phyloP scores from a whole-genome alignment of 2,797 vertebrate genomes.

The Catharus ustulatus region DNA sequence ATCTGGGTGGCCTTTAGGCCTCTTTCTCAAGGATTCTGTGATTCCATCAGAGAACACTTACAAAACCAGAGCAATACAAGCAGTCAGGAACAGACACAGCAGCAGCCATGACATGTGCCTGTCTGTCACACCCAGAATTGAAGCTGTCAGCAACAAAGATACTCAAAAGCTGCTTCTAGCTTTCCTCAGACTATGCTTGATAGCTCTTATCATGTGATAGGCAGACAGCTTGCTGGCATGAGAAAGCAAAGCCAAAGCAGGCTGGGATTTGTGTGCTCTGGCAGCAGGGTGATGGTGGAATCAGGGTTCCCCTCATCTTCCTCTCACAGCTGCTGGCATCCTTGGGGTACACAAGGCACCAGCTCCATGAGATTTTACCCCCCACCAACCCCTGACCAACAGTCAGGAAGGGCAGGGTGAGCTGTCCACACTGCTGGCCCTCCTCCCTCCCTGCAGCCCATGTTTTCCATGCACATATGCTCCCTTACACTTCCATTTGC shows the following conservation, averaged over 20 bases:
- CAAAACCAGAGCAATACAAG: not conserved
- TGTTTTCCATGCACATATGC: not conserved
- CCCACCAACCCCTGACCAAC: not conserved
- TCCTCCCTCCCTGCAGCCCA: not conserved
- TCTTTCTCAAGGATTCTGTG: not conserved
- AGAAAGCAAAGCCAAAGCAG: not conserved
- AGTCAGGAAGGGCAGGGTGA: not conserved
- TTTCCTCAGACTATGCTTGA: not conserved
- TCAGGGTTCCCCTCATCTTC: not conserved
- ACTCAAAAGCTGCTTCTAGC: not conserved
- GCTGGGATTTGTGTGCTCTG: not conserved
- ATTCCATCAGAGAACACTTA: not conserved
- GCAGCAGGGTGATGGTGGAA: not conserved
- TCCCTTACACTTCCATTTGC: fast-evolving
- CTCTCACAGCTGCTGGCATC: not conserved
- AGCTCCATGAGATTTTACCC: not conserved
- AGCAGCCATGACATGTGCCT: not conserved
- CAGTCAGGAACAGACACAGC: not conserved
- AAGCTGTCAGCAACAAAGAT: not conserved
- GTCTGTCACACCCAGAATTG: not conserved
- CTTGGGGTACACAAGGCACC: fast-evolving
- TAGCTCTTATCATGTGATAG: not conserved
- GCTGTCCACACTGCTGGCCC: not conserved
- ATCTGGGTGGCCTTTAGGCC: not conserved
- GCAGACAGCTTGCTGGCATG: not conserved